phyloP scores from a whole-genome alignment of 2,888 invertebrate genomes.

The Falcaria lacertinaria region DNA sequence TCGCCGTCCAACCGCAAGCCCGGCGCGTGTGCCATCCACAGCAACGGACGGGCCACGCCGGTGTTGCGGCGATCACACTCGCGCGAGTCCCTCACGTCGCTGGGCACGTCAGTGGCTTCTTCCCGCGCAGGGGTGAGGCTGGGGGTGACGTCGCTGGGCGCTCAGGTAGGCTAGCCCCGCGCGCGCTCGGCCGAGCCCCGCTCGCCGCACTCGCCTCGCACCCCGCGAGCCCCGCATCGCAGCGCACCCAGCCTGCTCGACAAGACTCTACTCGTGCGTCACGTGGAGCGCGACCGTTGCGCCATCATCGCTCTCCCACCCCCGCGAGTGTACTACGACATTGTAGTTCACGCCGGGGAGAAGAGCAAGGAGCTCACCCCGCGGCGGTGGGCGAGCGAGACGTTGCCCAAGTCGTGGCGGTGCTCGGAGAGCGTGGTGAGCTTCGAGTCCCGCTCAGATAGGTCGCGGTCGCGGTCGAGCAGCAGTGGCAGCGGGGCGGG shows the following conservation, averaged over 20 bases:
- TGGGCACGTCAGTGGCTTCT: slow-evolving; percentile 82
- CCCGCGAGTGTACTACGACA: slow-evolving; percentile 66
- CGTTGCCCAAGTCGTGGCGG: slow-evolving; percentile 67
- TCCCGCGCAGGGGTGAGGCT: slow-evolving; percentile 85
- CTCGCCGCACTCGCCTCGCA: slow-evolving; percentile 41
- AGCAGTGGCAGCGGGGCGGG: slow-evolving; percentile 42
- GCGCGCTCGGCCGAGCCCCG: slow-evolving; percentile 72
- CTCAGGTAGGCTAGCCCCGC: slow-evolving; percentile 83
- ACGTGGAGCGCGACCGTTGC: slow-evolving; percentile 66
- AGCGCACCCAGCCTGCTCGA: slow-evolving; percentile 64
- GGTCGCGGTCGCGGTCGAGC: slow-evolving; percentile 40
- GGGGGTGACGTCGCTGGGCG: slow-evolving; percentile 84
- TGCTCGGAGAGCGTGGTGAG: slow-evolving; percentile 67
- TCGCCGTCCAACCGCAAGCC: slow-evolving; percentile 88
- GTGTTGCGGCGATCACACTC: slow-evolving; percentile 85
- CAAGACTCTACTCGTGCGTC: slow-evolving; percentile 66
- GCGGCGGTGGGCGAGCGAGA: slow-evolving; percentile 63
- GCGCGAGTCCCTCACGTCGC: slow-evolving; percentile 88
- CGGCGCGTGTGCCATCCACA: slow-evolving; percentile 82
- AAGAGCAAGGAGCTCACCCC: slow-evolving; percentile 51
- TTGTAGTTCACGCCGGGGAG: slow-evolving; percentile 44
- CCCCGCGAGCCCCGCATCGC: slow-evolving; percentile 45
- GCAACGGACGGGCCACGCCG: slow-evolving; percentile 81
- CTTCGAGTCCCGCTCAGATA: slow-evolving; percentile 46
- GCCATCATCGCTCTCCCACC: slow-evolving; percentile 69